phyloP scores from a whole-genome alignment of 1,140 invertebrate genomes.

The Trinorchestia longiramus region DNA sequence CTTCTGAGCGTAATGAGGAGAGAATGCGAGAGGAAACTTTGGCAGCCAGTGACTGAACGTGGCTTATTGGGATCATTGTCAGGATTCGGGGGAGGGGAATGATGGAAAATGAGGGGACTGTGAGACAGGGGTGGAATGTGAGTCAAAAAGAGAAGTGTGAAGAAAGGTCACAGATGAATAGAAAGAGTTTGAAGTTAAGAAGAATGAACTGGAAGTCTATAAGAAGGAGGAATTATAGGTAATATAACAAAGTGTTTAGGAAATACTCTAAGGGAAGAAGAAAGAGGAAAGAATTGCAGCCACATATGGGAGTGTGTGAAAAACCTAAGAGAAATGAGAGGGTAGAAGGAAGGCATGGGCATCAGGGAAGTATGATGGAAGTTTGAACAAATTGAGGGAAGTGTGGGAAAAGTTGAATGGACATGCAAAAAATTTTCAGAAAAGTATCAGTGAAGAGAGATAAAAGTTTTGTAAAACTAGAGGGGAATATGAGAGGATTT shows the following conservation, averaged over 20 bases:
- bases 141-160: not conserved
- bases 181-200: not conserved
- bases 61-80: conserved; percentile 61
- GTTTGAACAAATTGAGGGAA: not conserved
- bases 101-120: not conserved
- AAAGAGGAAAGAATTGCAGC: not conserved
- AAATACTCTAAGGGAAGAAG: not conserved
- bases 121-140: not conserved
- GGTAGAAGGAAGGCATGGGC: not conserved
- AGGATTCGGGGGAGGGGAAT: not conserved
- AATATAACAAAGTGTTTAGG: not conserved
- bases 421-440: too few species aligned
- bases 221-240: not conserved
- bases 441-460: not conserved
- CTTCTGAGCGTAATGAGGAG: not conserved
- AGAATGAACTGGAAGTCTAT: not conserved
- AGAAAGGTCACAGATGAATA: not conserved
- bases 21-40: conserved; percentile 5
- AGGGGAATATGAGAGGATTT: too few species aligned
- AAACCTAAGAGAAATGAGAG: not conserved
- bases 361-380: not conserved
- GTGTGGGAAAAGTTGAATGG: not conserved
- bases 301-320: not conserved
- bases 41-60: conserved; percentile 32
- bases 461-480: not conserved